Conservation (phyloP, 2,113 vertebrate species). For the Hydropotes inermis region DNA sequence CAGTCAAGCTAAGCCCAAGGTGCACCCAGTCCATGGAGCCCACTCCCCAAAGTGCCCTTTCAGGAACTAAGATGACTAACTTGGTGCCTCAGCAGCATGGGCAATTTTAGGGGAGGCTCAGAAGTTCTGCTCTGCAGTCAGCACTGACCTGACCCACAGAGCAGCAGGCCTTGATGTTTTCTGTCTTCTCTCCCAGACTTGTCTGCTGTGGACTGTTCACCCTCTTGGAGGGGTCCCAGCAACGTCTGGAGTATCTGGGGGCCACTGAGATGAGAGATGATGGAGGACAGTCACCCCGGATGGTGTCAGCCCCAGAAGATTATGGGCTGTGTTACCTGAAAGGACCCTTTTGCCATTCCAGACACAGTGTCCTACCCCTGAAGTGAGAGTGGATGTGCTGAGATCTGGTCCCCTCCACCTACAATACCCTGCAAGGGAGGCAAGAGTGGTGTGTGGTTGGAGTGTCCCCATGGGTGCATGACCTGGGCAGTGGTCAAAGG, state of each 20-base stretch:
- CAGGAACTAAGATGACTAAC: neutral
- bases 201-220: rapidly evolving
- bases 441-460: neutral
- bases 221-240: too few relatives aligned
- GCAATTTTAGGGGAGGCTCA: neutral
- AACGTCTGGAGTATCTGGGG: rapidly evolving
- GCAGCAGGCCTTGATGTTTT: rapidly evolving
- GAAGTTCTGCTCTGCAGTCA: rapidly evolving
- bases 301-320: rapidly evolving
- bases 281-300: too few relatives aligned
- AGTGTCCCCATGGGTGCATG: neutral
- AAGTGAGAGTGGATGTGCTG: too few relatives aligned
- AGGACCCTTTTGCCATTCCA: too few relatives aligned
- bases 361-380: neutral
- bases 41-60: neutral
- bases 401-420: too few relatives aligned
- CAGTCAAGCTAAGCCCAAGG: neutral
- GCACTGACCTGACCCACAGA: neutral
- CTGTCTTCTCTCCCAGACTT: neutral
- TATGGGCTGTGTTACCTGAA: neutral
- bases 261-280: neutral
- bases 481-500: neutral
- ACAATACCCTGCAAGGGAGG: rapidly evolving
- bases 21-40: neutral
- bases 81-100: neutral